Conservation (phyloP, 2,888 invertebrate genomes). For the Drosophila rubida region DNA sequence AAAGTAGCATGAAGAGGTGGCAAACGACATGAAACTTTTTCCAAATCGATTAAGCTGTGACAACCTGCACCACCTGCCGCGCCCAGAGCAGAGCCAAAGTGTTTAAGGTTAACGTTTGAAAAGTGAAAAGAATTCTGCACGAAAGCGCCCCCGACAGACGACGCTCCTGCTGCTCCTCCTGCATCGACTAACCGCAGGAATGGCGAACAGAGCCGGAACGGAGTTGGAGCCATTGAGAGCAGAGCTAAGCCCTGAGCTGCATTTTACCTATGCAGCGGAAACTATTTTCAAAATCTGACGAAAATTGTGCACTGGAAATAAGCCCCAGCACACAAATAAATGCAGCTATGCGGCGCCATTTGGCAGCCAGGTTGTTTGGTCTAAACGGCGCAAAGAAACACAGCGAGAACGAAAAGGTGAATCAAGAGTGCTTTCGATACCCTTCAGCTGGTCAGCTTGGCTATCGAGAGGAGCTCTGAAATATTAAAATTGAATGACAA, state of each 20-base stretch:
- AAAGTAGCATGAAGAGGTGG: conserved; percentile 57
- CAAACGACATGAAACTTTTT: conserved; percentile 68
- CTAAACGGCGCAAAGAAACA: conserved; percentile 30
- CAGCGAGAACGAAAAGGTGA: not conserved
- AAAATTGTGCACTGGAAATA: conserved; percentile 69
- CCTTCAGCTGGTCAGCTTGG: not conserved
- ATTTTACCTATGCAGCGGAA: conserved; percentile 67
- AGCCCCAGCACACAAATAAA: conserved; percentile 75
- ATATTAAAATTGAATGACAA: too few species aligned
- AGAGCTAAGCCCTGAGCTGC: conserved; percentile 45
- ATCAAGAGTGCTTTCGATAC: not conserved
- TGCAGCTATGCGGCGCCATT: conserved; percentile 52
- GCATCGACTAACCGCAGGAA: conserved; percentile 54
- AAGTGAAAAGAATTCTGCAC: conserved; percentile 69
- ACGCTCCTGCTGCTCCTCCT: not conserved
- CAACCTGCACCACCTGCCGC: conserved; percentile 42
- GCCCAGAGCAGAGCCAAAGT: conserved; percentile 50
- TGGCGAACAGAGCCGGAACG: conserved; percentile 10
- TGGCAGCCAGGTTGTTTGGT: conserved; percentile 49
- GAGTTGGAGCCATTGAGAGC: conserved; percentile 16
- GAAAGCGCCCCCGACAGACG: conserved; percentile 1
- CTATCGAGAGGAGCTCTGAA: too few species aligned
- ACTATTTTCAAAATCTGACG: conserved; percentile 73
- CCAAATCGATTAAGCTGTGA: conserved; percentile 77
- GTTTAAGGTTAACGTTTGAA: conserved; percentile 71